Evolutionary conservation across 2,797 vertebrate species (phyloP).

Genomic region (Onychomys torridus): DNA sequence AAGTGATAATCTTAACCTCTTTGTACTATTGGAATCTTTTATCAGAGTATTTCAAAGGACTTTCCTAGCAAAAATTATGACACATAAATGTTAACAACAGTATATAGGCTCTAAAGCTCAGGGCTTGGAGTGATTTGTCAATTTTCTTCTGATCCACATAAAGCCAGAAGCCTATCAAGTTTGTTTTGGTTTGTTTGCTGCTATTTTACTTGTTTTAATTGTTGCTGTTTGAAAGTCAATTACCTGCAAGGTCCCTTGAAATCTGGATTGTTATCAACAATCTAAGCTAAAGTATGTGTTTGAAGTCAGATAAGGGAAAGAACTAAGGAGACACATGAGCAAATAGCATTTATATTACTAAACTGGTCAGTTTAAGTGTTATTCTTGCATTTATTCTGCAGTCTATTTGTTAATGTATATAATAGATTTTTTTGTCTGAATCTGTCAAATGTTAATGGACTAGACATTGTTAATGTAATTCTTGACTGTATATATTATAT

Average conservation of each 20-base stretch:
- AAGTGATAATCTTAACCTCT: constrained; percentile 61
- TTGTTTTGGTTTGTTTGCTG: neutral
- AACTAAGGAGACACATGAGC: neutral
- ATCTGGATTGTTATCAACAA: neutral
- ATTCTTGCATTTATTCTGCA: neutral
- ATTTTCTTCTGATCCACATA: constrained; percentile 2
- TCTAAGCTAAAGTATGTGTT: neutral
- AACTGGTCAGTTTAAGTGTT: neutral
- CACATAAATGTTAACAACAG: constrained; percentile 39
- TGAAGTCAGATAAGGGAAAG: neutral
- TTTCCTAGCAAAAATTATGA: constrained; percentile 56
- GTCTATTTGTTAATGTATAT: neutral
- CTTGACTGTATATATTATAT: no score
- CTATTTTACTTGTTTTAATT: neutral
- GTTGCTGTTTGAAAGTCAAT: neutral
- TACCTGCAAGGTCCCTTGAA: neutral
- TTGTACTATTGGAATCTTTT: constrained; percentile 37
- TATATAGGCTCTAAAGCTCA: neutral
- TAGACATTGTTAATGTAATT: no score
- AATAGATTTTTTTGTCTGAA: no score
- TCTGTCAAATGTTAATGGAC: no score
- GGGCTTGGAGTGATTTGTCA: neutral
- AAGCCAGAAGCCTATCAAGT: neutral
- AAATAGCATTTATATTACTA: constrained; percentile 21
- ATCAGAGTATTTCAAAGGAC: constrained; percentile 62